phyloP scores from a whole-genome alignment of 2,888 invertebrate genomes.

The Dicycla oo region DNA sequence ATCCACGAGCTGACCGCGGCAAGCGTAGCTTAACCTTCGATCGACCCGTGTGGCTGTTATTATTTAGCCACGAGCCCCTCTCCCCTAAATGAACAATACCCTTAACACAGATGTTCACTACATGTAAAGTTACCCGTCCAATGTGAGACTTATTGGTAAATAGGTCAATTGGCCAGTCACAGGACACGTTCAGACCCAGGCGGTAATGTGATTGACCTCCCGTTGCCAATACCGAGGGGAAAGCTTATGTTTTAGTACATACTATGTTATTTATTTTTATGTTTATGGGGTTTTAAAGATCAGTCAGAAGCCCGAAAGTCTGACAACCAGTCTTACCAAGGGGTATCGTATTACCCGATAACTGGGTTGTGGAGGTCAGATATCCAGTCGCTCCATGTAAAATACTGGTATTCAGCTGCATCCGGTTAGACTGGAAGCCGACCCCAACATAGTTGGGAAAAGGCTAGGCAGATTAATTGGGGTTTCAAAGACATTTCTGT shows the following conservation, averaged over 20 bases:
- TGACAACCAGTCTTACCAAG: no score
- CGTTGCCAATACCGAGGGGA: conserved; percentile 11
- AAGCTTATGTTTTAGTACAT: not conserved
- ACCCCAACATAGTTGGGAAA: no score
- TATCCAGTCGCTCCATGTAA: no score
- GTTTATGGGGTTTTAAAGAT: no score
- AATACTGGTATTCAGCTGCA: no score
- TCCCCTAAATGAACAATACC: not conserved
- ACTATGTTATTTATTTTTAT: not conserved
- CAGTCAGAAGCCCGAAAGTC: no score
- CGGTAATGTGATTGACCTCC: conserved; percentile 51
- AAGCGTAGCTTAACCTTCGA: not conserved
- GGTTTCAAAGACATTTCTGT: no score
- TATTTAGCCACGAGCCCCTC: not conserved
- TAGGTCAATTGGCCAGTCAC: conserved; percentile 59
- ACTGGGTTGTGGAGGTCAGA: no score
- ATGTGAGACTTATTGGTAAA: conserved; percentile 37
- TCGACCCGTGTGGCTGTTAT: not conserved
- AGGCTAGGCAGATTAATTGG: no score
- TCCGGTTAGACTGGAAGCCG: no score
- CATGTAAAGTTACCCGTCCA: conserved; percentile 26
- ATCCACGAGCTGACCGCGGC: not conserved
- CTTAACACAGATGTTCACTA: not conserved
- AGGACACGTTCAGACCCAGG: conserved; percentile 34
- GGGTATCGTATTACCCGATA: no score